Conservation (phyloP, 2,888 invertebrate genomes). For the Trachelus tabidus region DNA sequence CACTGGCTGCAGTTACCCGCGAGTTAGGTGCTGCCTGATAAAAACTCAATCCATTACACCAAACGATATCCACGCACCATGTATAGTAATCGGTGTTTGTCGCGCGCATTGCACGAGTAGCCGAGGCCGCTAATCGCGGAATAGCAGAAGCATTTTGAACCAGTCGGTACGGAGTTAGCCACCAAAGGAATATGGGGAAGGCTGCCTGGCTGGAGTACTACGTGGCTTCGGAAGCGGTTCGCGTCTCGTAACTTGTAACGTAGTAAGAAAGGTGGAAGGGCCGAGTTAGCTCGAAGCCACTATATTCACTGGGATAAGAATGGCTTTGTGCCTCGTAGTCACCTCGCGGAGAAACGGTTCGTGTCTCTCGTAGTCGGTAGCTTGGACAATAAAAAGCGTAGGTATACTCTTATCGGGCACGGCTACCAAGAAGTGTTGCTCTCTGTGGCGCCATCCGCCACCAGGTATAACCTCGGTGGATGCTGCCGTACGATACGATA, state of each 20-base stretch:
- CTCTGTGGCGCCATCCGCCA: background rate
- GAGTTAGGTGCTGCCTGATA: background rate
- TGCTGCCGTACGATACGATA: background rate
- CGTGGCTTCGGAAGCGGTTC: background rate
- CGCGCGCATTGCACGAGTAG: background rate
- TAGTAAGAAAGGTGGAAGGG: background rate
- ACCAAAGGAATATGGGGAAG: background rate
- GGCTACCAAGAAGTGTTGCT: background rate
- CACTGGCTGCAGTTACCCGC: background rate
- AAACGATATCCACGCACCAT: background rate
- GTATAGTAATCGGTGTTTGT: background rate
- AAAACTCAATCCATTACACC: background rate
- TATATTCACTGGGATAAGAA: background rate
- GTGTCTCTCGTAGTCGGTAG: background rate
- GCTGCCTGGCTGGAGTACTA: background rate
- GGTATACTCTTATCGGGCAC: background rate
- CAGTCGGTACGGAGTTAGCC: background rate
- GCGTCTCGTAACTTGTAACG: background rate
- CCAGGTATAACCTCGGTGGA: background rate
- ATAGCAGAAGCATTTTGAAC: background rate
- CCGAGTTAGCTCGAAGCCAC: background rate
- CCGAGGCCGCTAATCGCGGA: background rate
- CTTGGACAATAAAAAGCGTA: background rate
- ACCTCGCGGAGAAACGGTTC: background rate
- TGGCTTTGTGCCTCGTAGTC: background rate